Percentiles rank a stretch among this genome's conserved stretches.
Evolutionary conservation across 2,797 vertebrate species (phyloP).

Genomic region (Malurus splendens): DNA sequence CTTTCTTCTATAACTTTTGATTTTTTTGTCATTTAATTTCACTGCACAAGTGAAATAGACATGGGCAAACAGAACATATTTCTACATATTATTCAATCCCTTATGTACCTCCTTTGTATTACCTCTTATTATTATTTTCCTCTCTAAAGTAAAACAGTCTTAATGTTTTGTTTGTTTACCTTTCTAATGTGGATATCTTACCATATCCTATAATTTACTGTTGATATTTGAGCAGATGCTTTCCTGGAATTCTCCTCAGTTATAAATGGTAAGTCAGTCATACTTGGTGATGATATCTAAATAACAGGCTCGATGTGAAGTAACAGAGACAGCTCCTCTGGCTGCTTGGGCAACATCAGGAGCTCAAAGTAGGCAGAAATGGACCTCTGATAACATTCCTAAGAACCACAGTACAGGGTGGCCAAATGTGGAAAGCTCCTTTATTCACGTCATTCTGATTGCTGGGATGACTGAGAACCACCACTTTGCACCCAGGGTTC

Average conservation of each 20-base stretch:
- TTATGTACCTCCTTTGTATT: background rate
- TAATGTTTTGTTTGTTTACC: slow-evolving; percentile 25
- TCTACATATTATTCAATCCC: background rate
- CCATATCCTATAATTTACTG: background rate
- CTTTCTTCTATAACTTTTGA: background rate
- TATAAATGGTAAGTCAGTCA: background rate
- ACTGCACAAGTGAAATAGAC: background rate
- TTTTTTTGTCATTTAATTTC: slow-evolving; percentile 28
- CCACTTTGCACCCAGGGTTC: background rate
- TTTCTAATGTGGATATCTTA: slow-evolving; percentile 6
- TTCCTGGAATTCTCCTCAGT: slow-evolving; percentile 23
- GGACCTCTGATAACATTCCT: background rate
- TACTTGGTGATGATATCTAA: background rate
- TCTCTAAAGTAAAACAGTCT: background rate
- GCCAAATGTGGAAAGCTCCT: background rate
- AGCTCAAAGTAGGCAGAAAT: background rate
- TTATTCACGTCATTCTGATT: background rate
- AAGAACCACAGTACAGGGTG: background rate
- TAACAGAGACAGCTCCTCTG: background rate
- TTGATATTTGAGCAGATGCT: slow-evolving; percentile 4
- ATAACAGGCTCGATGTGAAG: background rate
- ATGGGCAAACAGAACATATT: background rate
- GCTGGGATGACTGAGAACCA: background rate
- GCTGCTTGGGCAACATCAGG: background rate
- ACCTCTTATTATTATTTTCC: slow-evolving; percentile 37